Conservation (phyloP, 1,140 invertebrate species). For the Drosophila cardini region DNA sequence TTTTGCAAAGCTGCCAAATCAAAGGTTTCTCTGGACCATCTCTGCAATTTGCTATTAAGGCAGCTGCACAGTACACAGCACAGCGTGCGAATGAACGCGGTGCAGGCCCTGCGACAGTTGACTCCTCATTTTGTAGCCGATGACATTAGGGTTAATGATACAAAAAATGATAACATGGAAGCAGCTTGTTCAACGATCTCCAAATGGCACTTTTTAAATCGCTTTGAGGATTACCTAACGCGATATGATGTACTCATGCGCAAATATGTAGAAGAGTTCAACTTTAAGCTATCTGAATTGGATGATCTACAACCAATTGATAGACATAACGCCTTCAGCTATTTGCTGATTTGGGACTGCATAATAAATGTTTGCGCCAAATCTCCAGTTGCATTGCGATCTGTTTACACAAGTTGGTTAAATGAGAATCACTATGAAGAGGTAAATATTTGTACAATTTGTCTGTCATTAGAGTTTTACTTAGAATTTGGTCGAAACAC, state of each 20-base stretch:
- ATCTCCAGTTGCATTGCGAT: conserved; percentile 88
- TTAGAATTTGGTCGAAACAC: conserved; percentile 53
- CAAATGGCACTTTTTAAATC: conserved; percentile 85
- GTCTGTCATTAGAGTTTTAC: conserved; percentile 30
- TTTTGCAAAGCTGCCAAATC: conserved; percentile 64
- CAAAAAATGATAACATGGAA: conserved; percentile 59
- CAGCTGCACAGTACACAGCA: conserved; percentile 63
- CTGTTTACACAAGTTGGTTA: conserved; percentile 89
- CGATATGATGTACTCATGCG: conserved; percentile 64
- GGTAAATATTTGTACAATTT: conserved; percentile 43
- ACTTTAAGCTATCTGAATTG: conserved; percentile 76
- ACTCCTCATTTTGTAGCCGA: conserved; percentile 69
- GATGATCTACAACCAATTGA: conserved; percentile 71
- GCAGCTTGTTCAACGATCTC: conserved; percentile 32
- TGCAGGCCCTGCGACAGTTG: conserved; percentile 61
- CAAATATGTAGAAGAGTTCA: conserved; percentile 78
- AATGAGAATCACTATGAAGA: conserved; percentile 85
- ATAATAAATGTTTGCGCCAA: conserved; percentile 89
- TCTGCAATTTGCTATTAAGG: conserved; percentile 75
- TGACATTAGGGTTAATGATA: conserved; percentile 71
- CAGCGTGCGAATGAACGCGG: conserved; percentile 57
- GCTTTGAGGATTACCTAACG: conserved; percentile 86
- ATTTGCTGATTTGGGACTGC: conserved; percentile 91
- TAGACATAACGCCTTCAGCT: conserved; percentile 81
- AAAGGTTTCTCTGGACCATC: conserved; percentile 64